phyloP scores from a whole-genome alignment of 2,113 vertebrate species.

The Mola mola region DNA sequence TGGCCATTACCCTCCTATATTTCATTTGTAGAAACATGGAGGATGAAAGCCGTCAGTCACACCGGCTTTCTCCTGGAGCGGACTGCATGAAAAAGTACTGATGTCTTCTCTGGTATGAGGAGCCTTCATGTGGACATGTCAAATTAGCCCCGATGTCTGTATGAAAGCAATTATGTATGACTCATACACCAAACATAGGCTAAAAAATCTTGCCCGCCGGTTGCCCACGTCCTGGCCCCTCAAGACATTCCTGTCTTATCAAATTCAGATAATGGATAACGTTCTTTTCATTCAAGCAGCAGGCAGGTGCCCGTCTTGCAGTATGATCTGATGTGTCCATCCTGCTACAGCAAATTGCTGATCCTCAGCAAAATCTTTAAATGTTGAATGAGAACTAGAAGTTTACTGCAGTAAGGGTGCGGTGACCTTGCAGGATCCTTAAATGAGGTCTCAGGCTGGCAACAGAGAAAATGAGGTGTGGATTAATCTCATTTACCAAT shows the following conservation, averaged over 20 bases:
- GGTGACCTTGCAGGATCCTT: constrained; percentile 34
- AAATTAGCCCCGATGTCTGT: constrained; percentile 62
- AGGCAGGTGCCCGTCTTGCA: background rate
- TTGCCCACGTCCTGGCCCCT: constrained; percentile 17
- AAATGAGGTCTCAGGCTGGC: constrained; percentile 17
- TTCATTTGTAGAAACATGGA: constrained; percentile 12
- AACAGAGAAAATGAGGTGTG: constrained; percentile 23
- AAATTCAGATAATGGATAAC: constrained; percentile 31
- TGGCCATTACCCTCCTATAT: constrained; percentile 4
- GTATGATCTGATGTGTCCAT: constrained; percentile 10
- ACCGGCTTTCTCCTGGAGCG: background rate
- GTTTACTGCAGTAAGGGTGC: background rate
- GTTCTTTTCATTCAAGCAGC: constrained; percentile 27
- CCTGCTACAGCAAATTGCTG: constrained; percentile 1
- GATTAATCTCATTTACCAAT: constrained; percentile 54
- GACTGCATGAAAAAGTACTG: constrained; percentile 31
- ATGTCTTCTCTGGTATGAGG: constrained; percentile 60
- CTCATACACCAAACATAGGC: constrained; percentile 56
- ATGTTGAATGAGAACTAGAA: background rate
- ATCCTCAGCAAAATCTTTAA: background rate
- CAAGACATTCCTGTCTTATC: constrained; percentile 45
- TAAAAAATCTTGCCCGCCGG: constrained; percentile 38
- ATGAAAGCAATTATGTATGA: constrained; percentile 59
- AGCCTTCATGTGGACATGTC: constrained; percentile 45
- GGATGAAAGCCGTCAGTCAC: constrained; percentile 40